A percentile compares a stretch with the other conserved stretches of the same genome.
Conservation (phyloP, 2,113 vertebrate species). For the Trematocara marginatum region DNA sequence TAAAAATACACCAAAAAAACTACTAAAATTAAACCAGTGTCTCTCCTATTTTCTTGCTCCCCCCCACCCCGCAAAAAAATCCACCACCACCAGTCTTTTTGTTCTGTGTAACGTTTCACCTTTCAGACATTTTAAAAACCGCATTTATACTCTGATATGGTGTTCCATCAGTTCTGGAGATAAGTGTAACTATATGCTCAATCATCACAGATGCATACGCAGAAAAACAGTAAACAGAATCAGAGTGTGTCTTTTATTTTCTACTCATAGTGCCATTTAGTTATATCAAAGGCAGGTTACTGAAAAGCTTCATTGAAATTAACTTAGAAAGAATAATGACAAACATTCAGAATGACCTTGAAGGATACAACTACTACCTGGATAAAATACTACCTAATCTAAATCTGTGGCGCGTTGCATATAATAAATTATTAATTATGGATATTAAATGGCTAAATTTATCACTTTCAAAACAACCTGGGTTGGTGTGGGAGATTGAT, state of each 20-base stretch:
- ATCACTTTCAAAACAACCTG: constrained; percentile 67
- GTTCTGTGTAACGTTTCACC: neutral
- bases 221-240: neutral
- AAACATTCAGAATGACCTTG: constrained; percentile 51
- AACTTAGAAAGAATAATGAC: constrained; percentile 23
- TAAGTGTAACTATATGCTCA: too few species aligned
- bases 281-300: neutral
- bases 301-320: neutral
- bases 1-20: neutral
- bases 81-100: neutral
- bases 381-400: constrained; percentile 56
- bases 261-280: neutral
- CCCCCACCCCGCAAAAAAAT: too few species aligned
- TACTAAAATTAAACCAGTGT: neutral
- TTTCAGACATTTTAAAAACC: neutral
- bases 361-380: constrained; percentile 26
- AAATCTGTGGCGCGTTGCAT: constrained; percentile 14
- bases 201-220: neutral
- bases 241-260: neutral
- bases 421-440: constrained; percentile 68
- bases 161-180: neutral
- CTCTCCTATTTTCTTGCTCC: neutral
- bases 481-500: constrained; percentile 57
- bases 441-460: constrained; percentile 62
- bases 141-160: neutral